phyloP scores from a whole-genome alignment of 1,140 invertebrate species.

The Drosophila pruinosa region DNA sequence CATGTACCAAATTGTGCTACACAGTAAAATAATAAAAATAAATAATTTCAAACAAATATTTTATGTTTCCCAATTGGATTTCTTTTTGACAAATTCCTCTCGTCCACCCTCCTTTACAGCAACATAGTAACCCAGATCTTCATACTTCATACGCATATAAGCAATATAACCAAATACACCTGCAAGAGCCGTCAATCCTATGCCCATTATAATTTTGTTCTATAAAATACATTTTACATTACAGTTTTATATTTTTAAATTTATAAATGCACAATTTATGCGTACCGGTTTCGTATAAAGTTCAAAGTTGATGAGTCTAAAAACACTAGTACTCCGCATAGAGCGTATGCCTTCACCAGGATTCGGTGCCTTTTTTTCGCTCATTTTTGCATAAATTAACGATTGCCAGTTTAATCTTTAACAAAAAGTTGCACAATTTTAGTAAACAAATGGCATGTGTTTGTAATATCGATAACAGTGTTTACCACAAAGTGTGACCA shows the following conservation, averaged over 20 bases:
- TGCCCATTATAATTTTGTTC: conserved; percentile 91
- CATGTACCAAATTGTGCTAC: conserved; percentile 79
- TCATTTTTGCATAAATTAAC: conserved; percentile 28
- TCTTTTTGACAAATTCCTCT: conserved; percentile 88
- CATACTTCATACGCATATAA: conserved; percentile 91
- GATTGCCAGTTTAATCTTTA: background rate
- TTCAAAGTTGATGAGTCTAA: conserved; percentile 92
- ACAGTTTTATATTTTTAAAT: background rate
- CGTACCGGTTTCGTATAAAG: conserved; percentile 92
- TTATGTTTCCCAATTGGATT: conserved; percentile 84
- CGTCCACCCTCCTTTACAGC: conserved; percentile 89
- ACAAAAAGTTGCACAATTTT: conserved; percentile 59
- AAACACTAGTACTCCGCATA: conserved; percentile 87
- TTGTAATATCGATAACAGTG: conserved; percentile 12
- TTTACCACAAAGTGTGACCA: background rate
- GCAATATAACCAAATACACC: conserved; percentile 90
- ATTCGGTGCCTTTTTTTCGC: conserved; percentile 36
- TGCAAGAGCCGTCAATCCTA: conserved; percentile 88
- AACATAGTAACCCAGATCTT: conserved; percentile 89
- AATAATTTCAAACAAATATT: conserved; percentile 55
- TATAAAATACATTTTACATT: conserved; percentile 65
- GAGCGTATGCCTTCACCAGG: conserved; percentile 92
- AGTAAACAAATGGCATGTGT: conserved; percentile 45
- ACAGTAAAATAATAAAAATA: conserved; percentile 54
- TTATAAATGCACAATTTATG: too few species aligned